Evolutionary conservation across 2,888 invertebrate genomes (phyloP), one percentile per base, ranked within the genome.

Genomic region (Spisula solida): DNA sequence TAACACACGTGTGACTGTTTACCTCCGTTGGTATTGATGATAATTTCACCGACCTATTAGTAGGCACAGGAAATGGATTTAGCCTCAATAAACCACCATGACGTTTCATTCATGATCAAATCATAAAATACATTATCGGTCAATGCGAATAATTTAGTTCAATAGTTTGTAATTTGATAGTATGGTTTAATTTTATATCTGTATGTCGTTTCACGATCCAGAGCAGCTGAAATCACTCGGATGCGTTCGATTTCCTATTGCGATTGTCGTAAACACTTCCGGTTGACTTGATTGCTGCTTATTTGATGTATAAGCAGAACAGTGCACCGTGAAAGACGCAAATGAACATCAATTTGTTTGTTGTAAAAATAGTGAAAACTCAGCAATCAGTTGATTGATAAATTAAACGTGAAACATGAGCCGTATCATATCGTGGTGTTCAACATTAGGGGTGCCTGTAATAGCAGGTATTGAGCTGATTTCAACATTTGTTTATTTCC

Each of bases 161-260:
- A 75, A 75, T 75, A 16, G 75, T 18, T 41, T 75, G 75, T 75
- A 75, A 75, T 75, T 75, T 31, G 75, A 75, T 75, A 75, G 31
- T 16, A 75, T 16, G 25, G 34, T 75, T 75, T 75, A 75, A 75
- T 75, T 75, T 29, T 75, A 31, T 75, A 18, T 75, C 18, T 75
- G 31, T 34, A 31, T 75, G 75, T 34, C 34, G n/a, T 75, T 75
- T 75, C 75, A 75, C 75, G 75, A 75, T 31, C 75, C 14, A 14
- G 14, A 12, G 75, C 75, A 75, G 75, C 75, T 75, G 75, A 34
- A 75, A 25, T 34, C 75, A 75, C 25, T 75, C 34, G 75, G 75
- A 34, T 75, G 75, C 34, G 75, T 75, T 75, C 75, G 75, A 75
- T 75, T 75, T 75, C 75, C 75, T 75, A 25, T 75, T 75, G 75